A percentile compares a stretch with the other conserved stretches of the same genome.
These are phyloP conservation scores for Mylabris sibirica DNA, from an alignment of 2,888 invertebrate genomes.

Conservation along the genomic window DNA sequence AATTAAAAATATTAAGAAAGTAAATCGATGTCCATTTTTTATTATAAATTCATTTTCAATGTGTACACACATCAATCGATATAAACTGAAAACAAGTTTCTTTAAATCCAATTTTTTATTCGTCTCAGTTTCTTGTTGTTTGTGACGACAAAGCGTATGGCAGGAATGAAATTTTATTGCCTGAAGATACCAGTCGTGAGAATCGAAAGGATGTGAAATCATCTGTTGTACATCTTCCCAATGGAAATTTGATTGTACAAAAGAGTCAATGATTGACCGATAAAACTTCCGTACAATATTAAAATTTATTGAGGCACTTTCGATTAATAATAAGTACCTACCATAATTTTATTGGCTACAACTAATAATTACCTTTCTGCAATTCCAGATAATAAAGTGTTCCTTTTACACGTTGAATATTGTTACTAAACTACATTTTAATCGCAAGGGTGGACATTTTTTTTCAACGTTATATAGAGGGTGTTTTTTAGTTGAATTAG, in stretches of 20 bases:
- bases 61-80: not conserved
- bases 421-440: no score
- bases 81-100: not conserved
- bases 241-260: not conserved
- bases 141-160: not conserved
- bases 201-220: constrained; percentile 6
- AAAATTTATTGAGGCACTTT: not conserved
- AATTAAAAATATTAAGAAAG: not conserved
- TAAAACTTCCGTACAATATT: not conserved
- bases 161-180: not conserved
- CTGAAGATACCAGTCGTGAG: not conserved
- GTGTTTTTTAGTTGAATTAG: no score
- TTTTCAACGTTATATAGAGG: no score
- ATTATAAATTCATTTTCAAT: no score
- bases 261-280: not conserved
- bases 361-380: no score
- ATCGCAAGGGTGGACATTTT: no score
- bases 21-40: not conserved
- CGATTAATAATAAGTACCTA: no score
- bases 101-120: not conserved
- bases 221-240: not conserved
- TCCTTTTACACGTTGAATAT: no score
- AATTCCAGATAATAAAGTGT: no score
- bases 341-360: no score
- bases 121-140: no score